A percentile compares a stretch with the other conserved stretches of the same genome.
These are phyloP conservation scores for Homarus gammarus DNA, from an alignment of 2,888 invertebrate genomes.

Conservation along the genomic window DNA sequence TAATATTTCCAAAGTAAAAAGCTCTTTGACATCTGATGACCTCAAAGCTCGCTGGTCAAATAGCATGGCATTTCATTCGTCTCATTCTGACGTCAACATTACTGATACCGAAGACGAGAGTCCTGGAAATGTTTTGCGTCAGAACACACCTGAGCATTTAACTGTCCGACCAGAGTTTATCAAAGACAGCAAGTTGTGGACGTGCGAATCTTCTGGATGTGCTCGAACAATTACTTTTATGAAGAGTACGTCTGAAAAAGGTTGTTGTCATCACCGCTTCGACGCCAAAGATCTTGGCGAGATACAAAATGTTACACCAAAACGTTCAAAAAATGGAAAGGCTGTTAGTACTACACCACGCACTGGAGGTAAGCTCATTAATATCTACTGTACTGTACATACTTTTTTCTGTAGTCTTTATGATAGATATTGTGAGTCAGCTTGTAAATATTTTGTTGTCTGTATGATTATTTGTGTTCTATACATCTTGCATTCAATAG, in stretches of 20 bases:
- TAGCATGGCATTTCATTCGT: conserved; percentile 5
- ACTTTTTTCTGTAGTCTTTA: no score
- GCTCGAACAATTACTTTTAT: background rate
- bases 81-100: conserved; percentile 19
- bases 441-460: no score
- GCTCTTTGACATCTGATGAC: background rate
- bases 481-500: no score
- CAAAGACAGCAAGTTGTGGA: background rate
- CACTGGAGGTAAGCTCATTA: conserved; percentile 7
- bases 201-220: conserved; percentile 7
- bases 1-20: background rate
- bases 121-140: background rate
- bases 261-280: background rate
- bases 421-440: no score
- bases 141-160: conserved; percentile 1
- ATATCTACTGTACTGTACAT: no score
- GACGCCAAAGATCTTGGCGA: conserved; percentile 12
- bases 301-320: conserved; percentile 30
- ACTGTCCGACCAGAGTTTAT: background rate
- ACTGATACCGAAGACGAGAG: conserved; percentile 26
- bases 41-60: background rate
- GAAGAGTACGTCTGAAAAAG: background rate
- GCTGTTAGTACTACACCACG: background rate
- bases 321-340: background rate
- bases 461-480: no score